phyloP scores from a whole-genome alignment of 1,140 invertebrate species.

The Scaptomyza hsui region DNA sequence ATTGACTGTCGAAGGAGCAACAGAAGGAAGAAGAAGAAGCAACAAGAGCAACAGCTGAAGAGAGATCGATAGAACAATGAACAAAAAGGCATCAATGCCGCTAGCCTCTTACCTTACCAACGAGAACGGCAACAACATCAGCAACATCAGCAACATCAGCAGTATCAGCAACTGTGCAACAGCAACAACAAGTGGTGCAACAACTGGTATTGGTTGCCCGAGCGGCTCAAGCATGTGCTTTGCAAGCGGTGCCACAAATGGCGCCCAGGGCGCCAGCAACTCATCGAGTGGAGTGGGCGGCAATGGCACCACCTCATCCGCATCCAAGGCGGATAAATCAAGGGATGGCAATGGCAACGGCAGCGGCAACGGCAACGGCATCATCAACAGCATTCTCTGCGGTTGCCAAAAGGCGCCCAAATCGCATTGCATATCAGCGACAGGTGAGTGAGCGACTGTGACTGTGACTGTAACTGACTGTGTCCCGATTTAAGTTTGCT shows the following conservation, averaged over 20 bases:
- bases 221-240: slow-evolving; percentile 37
- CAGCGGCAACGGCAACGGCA: slow-evolving; percentile 3
- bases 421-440: slow-evolving; percentile 84
- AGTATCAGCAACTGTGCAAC: slow-evolving; percentile 16
- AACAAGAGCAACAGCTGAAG: slow-evolving; percentile 12
- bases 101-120: slow-evolving; percentile 63
- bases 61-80: slow-evolving; percentile 52
- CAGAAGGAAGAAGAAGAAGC: slow-evolving; percentile 7
- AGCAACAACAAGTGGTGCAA: slow-evolving; percentile 22
- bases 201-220: slow-evolving; percentile 30
- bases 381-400: slow-evolving; percentile 57
- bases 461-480: too few species aligned
- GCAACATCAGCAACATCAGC: slow-evolving; percentile 37
- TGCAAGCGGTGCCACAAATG: slow-evolving; percentile 34
- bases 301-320: neutral
- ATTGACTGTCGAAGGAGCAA: slow-evolving; percentile 42
- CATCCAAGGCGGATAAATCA: neutral
- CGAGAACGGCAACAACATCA: slow-evolving; percentile 37
- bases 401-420: slow-evolving; percentile 82
- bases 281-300: slow-evolving; percentile 4
- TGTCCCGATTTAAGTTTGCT: neutral
- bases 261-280: slow-evolving; percentile 21
- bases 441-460: slow-evolving; percentile 61
- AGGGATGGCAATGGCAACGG: neutral
- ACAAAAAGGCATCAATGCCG: slow-evolving; percentile 77